phyloP scores from a whole-genome alignment of 2,113 vertebrate species.

The human (Homo sapiens) region GRCh38 chr7:112472001-112472500 shows the following conservation, averaged over 20 bases:
- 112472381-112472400: neutral
- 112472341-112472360: slow-evolving; percentile 88
- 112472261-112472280: slow-evolving; percentile 98
- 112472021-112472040: neutral
- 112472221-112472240: slow-evolving; percentile 94
- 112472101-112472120: neutral
- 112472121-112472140: neutral
- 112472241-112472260: slow-evolving; percentile 96
- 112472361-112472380: neutral
- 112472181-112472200: neutral
- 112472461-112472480: neutral
- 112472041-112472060: neutral
- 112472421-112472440: slow-evolving; percentile 5
- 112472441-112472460: neutral
- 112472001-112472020: neutral
- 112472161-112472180: neutral
- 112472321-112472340: slow-evolving; percentile 98
- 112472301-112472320: slow-evolving; percentile 94
- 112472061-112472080: neutral
- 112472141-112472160: neutral
- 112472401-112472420: neutral
- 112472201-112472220: slow-evolving; percentile 84
- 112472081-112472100: neutral
- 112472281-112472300: slow-evolving; percentile 95
- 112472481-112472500: slow-evolving; percentile 10